phyloP scores from a whole-genome alignment of 1,140 invertebrate species.

The Bombus soroeensis region DNA sequence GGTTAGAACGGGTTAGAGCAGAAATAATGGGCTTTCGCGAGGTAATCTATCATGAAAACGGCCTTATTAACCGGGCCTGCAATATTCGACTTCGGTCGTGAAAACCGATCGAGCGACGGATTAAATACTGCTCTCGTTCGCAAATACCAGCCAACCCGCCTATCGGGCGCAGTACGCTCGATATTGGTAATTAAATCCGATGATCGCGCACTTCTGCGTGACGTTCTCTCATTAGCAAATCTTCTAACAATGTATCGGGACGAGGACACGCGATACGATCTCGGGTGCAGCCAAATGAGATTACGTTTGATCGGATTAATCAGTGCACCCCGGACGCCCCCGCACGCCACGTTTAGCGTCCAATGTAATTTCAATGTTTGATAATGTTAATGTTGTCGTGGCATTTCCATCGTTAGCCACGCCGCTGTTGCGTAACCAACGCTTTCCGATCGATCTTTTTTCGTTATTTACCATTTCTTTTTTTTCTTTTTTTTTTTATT shows the following conservation, averaged over 20 bases:
- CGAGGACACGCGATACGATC: slow-evolving; percentile 32
- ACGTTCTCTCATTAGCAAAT: slow-evolving; percentile 53
- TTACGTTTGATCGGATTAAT: slow-evolving; percentile 55
- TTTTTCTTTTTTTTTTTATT: too few relatives aligned
- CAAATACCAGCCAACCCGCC: slow-evolving; percentile 15
- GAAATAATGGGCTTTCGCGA: slow-evolving; percentile 64
- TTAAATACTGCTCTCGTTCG: slow-evolving; percentile 48
- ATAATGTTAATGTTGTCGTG: slow-evolving; percentile 51
- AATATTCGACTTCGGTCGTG: slow-evolving; percentile 48
- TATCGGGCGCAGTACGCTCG: neutral
- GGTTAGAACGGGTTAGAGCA: neutral
- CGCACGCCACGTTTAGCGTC: slow-evolving; percentile 21
- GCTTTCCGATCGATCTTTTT: neutral
- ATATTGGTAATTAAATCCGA: slow-evolving; percentile 61
- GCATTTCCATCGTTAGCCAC: neutral
- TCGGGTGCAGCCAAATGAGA: slow-evolving; percentile 39
- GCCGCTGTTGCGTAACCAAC: slow-evolving; percentile 12
- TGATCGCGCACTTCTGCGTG: slow-evolving; percentile 51
- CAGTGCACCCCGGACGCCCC: neutral
- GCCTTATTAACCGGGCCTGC: slow-evolving; percentile 50
- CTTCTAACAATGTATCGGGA: slow-evolving; percentile 44
- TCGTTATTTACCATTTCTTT: neutral
- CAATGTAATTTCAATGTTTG: slow-evolving; percentile 49
- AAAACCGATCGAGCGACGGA: slow-evolving; percentile 43
- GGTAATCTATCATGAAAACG: slow-evolving; percentile 65